phyloP scores from a whole-genome alignment of 1,140 invertebrate species.

The Dreissena polymorpha region DNA sequence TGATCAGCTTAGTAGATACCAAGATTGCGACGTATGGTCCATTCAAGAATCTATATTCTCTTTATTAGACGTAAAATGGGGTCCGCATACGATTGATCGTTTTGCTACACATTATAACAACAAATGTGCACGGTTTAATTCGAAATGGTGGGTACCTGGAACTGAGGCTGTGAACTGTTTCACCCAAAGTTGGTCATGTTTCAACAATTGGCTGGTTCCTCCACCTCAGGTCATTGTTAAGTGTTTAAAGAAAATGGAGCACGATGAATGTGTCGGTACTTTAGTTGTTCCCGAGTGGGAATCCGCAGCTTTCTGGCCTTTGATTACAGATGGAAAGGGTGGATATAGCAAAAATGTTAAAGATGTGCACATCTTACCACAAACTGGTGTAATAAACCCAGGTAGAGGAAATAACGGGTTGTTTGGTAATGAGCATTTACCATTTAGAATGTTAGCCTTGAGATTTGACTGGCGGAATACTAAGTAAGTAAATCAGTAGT shows the following conservation, averaged over 20 bases:
- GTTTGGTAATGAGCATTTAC: slow-evolving; percentile 4
- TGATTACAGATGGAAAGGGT: neutral
- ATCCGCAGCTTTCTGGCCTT: slow-evolving; percentile 44
- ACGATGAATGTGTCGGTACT: slow-evolving; percentile 17
- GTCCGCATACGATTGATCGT: slow-evolving; percentile 38
- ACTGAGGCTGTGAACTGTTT: slow-evolving; percentile 44
- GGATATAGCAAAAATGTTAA: neutral
- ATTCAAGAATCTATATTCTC: slow-evolving; percentile 26
- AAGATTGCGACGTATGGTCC: slow-evolving; percentile 49
- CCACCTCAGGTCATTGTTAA: slow-evolving; percentile 39
- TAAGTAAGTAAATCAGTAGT: neutral
- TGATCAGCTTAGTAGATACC: slow-evolving; percentile 36
- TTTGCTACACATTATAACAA: slow-evolving; percentile 55
- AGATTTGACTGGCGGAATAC: too few species aligned
- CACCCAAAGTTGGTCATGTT: slow-evolving; percentile 22
- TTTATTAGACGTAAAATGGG: slow-evolving; percentile 40
- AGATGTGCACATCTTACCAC: neutral
- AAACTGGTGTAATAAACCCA: neutral
- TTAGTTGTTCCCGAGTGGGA: slow-evolving; percentile 39
- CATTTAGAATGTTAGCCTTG: slow-evolving; percentile 36
- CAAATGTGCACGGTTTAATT: slow-evolving; percentile 49
- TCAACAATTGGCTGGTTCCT: slow-evolving; percentile 58
- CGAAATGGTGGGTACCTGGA: slow-evolving; percentile 43
- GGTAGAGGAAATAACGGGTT: slow-evolving; percentile 32
- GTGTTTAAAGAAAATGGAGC: slow-evolving; percentile 32